Conservation (phyloP, 2,113 vertebrate species). For the Cyprinus carpio region DNA sequence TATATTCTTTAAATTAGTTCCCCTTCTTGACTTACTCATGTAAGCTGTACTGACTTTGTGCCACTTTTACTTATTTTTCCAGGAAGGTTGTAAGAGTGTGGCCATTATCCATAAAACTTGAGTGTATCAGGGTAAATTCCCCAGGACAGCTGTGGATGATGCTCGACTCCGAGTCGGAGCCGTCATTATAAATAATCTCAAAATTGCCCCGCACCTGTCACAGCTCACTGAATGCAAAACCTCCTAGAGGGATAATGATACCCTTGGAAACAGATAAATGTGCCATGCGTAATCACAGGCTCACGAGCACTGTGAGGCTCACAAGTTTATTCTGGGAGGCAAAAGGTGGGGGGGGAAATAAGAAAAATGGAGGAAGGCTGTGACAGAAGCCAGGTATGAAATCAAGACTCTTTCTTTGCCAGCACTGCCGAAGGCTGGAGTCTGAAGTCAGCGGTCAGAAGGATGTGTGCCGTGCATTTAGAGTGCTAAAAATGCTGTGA, state of each 20-base stretch:
- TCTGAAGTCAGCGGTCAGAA: conserved; percentile 47
- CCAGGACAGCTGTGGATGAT: conserved; percentile 63
- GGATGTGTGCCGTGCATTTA: conserved; percentile 27
- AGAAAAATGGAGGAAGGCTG: conserved; percentile 37
- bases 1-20: conserved; percentile 49
- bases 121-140: conserved; percentile 55
- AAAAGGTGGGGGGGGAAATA: conserved; percentile 41
- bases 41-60: conserved; percentile 34
- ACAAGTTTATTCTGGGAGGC: conserved; percentile 67
- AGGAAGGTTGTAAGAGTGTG: conserved; percentile 37
- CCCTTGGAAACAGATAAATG: conserved; percentile 74
- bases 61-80: conserved; percentile 30
- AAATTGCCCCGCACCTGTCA: conserved; percentile 75
- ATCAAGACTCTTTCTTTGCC: conserved; percentile 9
- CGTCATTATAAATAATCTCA: conserved; percentile 74
- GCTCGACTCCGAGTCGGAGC: conserved; percentile 57
- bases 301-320: conserved; percentile 53
- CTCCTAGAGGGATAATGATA: conserved; percentile 71
- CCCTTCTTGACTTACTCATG: conserved; percentile 42
- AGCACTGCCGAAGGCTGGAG: conserved; percentile 8
- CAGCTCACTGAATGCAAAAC: conserved; percentile 61
- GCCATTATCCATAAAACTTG: conserved; percentile 46
- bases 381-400: conserved; percentile 58
- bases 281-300: conserved; percentile 65
- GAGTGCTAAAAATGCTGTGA: conserved; percentile 28